A percentile compares a stretch with the other conserved stretches of the same genome.
Conservation (phyloP, 1,140 invertebrate genomes). For the Papilio dardanus region DNA sequence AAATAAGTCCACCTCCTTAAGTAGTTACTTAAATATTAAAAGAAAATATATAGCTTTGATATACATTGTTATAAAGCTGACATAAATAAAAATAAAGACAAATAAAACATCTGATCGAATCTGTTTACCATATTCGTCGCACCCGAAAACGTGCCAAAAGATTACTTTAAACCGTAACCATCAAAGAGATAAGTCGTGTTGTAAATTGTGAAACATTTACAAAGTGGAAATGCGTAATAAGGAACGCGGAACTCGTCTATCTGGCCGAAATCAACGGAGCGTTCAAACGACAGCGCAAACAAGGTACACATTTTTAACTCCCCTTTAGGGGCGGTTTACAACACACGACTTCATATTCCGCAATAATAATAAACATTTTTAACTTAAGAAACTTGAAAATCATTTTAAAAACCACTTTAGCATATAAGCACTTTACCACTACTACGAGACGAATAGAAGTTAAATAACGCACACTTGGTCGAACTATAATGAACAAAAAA, state of each 20-base stretch:
- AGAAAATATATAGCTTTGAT: too few species aligned
- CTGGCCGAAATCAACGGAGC: constrained; percentile 43
- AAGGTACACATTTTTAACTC: constrained; percentile 47
- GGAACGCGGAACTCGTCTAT: constrained; percentile 43
- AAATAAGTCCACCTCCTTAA: too few species aligned
- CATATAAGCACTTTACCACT: too few species aligned
- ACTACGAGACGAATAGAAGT: too few species aligned
- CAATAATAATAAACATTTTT: too few species aligned
- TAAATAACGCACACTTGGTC: too few species aligned
- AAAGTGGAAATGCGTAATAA: constrained; percentile 36
- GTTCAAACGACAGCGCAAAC: constrained; percentile 45
- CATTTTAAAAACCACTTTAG: too few species aligned
- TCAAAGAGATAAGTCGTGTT: not conserved
- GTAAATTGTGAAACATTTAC: constrained; percentile 15
- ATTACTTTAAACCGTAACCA: not conserved
- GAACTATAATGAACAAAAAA: too few species aligned
- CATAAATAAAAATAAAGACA: not conserved
- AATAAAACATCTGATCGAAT: not conserved
- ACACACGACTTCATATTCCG: constrained; percentile 26
- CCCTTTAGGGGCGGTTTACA: constrained; percentile 39
- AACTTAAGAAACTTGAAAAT: too few species aligned
- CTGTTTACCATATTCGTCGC: not conserved
- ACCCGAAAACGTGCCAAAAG: not conserved
- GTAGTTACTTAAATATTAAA: too few species aligned
- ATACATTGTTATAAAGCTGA: not conserved